Evolutionary conservation across 2,113 vertebrate genomes (phyloP).

Genomic region (Coreoperca whiteheadi): DNA sequence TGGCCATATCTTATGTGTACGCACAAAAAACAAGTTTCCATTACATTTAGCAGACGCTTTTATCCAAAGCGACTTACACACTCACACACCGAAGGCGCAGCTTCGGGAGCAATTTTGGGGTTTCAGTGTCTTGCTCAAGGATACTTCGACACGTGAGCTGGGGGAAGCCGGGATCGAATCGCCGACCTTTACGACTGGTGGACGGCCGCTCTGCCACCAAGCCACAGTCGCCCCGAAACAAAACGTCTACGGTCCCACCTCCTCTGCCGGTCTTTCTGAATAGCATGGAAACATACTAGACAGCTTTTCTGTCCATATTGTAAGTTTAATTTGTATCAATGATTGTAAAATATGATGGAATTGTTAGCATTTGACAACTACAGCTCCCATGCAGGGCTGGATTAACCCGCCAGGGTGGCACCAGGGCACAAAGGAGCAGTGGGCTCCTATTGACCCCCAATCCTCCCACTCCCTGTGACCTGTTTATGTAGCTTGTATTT

Average conservation of each 20-base stretch:
- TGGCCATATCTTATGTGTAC: background rate
- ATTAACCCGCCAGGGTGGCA: too few relatives aligned
- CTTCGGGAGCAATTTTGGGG: too few relatives aligned
- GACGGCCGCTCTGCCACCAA: too few relatives aligned
- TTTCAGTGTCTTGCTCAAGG: too few relatives aligned
- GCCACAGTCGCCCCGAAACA: too few relatives aligned
- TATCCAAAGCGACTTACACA: too few relatives aligned
- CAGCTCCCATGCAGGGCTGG: background rate
- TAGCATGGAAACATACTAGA: background rate
- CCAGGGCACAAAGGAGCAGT: too few relatives aligned
- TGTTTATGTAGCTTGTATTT: background rate
- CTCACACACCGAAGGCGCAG: too few relatives aligned
- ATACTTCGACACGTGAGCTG: too few relatives aligned
- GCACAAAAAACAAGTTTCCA: background rate
- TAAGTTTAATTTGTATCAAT: background rate
- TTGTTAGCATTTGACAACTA: background rate
- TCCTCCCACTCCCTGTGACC: background rate
- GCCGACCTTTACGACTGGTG: too few relatives aligned
- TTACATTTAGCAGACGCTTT: too few relatives aligned
- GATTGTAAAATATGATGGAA: background rate
- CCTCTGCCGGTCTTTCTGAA: background rate
- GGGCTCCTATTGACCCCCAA: background rate
- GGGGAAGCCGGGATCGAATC: too few relatives aligned
- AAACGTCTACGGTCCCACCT: background rate
- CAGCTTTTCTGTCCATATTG: background rate